Evolutionary conservation across 92 coral and sea anemone species (phyloP).

Genomic region (Actinernus sp.): DNA sequence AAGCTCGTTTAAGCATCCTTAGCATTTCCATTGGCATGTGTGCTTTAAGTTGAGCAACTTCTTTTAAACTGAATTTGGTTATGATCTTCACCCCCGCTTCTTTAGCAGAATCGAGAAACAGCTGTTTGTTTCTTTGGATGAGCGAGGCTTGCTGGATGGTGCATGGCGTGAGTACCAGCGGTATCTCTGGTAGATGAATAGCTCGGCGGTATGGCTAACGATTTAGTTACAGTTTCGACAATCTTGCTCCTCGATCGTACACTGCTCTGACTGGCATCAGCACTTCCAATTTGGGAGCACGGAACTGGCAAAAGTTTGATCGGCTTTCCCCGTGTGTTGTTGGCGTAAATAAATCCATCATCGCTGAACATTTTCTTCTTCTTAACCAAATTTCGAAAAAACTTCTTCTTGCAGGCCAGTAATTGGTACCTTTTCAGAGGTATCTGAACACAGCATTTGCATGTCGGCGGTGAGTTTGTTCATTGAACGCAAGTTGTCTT

Average conservation of each 20-base stretch:
- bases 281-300: slow-evolving; percentile 30
- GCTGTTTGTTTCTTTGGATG: slow-evolving; percentile 8
- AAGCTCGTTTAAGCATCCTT: slow-evolving; percentile 37
- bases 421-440: not conserved
- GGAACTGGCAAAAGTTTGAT: slow-evolving; percentile 28
- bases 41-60: slow-evolving; percentile 45
- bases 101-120: slow-evolving; percentile 17
- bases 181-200: not conserved
- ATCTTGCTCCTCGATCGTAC: slow-evolving; percentile 34
- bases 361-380: slow-evolving; percentile 9
- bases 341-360: slow-evolving; percentile 29
- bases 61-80: not conserved
- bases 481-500: no score
- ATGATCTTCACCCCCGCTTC: not conserved
- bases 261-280: slow-evolving; percentile 19
- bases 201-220: slow-evolving; percentile 1
- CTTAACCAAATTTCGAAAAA: not conserved
- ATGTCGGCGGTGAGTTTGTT: no score
- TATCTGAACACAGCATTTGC: no score
- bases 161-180: not conserved
- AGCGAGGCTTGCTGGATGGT: slow-evolving; percentile 7
- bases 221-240: slow-evolving; percentile 19
- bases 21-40: slow-evolving; percentile 65
- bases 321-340: slow-evolving; percentile 30
- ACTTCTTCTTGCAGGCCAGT: not conserved